Base-by-base conservation (phyloP, 2,888 invertebrate genomes). In the Ypsolopha sequella region DNA sequence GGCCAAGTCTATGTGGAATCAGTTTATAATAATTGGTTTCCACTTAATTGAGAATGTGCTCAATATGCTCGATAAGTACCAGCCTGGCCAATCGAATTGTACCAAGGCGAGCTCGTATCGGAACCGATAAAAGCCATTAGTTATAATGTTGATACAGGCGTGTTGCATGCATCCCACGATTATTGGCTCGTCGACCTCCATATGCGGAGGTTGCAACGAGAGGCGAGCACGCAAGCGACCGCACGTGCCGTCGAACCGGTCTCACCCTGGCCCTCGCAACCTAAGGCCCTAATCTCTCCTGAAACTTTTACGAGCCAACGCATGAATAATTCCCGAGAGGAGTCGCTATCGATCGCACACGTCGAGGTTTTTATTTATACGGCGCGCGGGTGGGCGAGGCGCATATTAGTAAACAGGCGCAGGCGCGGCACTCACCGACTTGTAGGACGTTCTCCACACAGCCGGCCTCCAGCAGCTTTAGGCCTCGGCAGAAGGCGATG, bases 391-490 rank as follows among this genome's bases (percentile, higher is more conserved):
- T 24, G 24, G 82, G 80, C 80, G 85, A 84, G 82, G 82, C 79
- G 82, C 80, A 80, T 86, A 85, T 85, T 85, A 84, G 85, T 85
- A 84, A 85, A 85, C 80, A 85, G 77, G 84, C 85, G 85, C 85
- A 79, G 76, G 85, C 85, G 85, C 85, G 80, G 62, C 74, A 91
- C 94, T 92, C 87, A 95, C 95, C 95, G 84, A 95, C 94, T 93
- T 95, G 95, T 69, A 95, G 89, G 68, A 95, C 95, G 84, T 89
- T 92, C 80, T 93, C 93, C 64, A 95, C 95, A 80, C 93, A 93
- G 68, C 93, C 93, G 63, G 90, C 90, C 77, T 95, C 94, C 62
- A 95, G 88, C 67, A 95, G 88, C 80, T 93, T 93, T 78, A 95
- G 90, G 78, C 95, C 95, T 77, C 93, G 93, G 87, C 94, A 92